Conservation (phyloP, 2,888 invertebrate genomes). For the Oeneis ivallda region DNA sequence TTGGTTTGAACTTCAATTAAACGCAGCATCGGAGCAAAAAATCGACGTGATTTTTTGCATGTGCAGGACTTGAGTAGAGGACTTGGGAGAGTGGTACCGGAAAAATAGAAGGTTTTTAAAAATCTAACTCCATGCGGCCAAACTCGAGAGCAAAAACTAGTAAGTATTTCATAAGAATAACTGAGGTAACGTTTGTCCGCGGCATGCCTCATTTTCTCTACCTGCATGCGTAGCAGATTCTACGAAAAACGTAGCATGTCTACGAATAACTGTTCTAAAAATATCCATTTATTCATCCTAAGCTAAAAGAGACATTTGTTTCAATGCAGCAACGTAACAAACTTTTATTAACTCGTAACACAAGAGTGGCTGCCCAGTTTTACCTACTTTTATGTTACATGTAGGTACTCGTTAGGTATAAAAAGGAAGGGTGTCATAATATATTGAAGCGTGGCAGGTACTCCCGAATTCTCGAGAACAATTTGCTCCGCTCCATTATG, state of each 20-base stretch:
- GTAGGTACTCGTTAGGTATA: neutral
- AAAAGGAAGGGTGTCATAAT: constrained; percentile 14
- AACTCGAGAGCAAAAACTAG: no score
- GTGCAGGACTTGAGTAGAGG: no score
- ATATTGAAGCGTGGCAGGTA: constrained; percentile 15
- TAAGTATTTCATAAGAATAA: no score
- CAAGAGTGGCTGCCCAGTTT: constrained; percentile 2
- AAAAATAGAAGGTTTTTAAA: no score
- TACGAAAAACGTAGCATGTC: neutral
- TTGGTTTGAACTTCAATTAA: no score
- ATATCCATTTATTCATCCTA: no score
- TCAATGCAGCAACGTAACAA: neutral
- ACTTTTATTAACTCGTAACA: constrained; percentile 17
- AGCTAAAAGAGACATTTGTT: neutral
- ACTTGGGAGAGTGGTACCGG: no score
- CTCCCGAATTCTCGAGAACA: constrained; percentile 18
- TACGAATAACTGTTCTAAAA: neutral
- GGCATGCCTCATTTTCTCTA: no score
- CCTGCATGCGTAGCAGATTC: neutral
- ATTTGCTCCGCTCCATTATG: constrained; percentile 27
- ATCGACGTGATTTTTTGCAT: no score
- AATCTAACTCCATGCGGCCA: no score
- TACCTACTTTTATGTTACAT: neutral
- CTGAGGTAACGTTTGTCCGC: no score
- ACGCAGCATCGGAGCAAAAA: no score